Evolutionary conservation across 35 echinoderm and acorn worm genomes (phyloP), one percentile per base, ranked within the genome.

Genomic region (Anneissia japonica): DNA sequence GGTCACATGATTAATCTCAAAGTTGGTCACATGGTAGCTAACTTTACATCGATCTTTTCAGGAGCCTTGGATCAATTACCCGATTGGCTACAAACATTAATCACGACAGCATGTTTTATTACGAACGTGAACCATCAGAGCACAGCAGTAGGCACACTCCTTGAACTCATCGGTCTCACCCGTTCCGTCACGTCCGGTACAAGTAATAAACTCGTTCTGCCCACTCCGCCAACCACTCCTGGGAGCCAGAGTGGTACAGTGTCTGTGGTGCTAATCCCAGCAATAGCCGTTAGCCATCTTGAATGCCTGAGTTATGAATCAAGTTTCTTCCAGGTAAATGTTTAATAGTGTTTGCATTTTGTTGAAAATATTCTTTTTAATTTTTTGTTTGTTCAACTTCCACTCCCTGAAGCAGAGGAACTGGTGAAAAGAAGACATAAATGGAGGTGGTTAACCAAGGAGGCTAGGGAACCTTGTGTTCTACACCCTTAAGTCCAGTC

Each of bases 91-190:
- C 96, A 99, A 51, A 80, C 86, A 34, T 84, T 99, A 0, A 32
- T 99, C n/a, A 89, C 92, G 32, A 79, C 56, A n/a, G 84, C 92
- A 45, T 94, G 96, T 32, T 99, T 94, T 77, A 86, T 99, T 73
- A 82, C 83, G n/a, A 93, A 92, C 76, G 91, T 99, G 51, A 72
- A 87, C 28, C 64, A 91, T 45, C 96, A 99, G 76, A 92, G 81
- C 33, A 94, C 92, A 38, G 86, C 96, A 38, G 88, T 91, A 39
- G 88, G 86, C 34, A 99, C 96, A 26, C 85, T 91, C 43, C 56
- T 99, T 78, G 96, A 99, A 46, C 86, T 99, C 51, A 99, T 99
- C 13, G 89, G 86, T 30, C 38, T 94, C 85, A 99, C 96, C 36
- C 94, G 91, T 34, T 97, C 96, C 36, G 96, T 99, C 32, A 83